Evolutionary conservation across 37 sponge, comb jelly and placozoan species (phyloP).

Genomic region (Haliclona indistincta): DNA sequence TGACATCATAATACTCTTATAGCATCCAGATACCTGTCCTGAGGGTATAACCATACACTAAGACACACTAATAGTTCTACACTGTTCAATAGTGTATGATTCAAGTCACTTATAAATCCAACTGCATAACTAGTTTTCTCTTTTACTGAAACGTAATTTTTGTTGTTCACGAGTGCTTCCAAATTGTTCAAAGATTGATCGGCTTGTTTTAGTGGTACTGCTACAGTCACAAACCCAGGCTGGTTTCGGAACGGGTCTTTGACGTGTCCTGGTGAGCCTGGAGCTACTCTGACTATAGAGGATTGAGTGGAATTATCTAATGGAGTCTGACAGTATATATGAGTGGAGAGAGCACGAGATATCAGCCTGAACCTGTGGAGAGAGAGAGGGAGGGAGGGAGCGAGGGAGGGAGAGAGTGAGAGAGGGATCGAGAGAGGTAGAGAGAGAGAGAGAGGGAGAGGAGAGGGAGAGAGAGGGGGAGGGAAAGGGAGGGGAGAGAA

Average conservation of each 20-base stretch:
- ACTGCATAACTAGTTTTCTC: constrained; percentile 30
- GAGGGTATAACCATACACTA: constrained; percentile 42
- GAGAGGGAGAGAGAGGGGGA: neutral
- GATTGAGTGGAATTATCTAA: constrained; percentile 36
- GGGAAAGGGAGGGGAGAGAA: neutral
- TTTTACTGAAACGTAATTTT: constrained; percentile 48
- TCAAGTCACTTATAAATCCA: constrained; percentile 37
- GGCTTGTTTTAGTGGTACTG: constrained; percentile 55
- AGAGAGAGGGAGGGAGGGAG: constrained; percentile 17
- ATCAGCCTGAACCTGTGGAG: constrained; percentile 69
- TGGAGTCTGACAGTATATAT: constrained; percentile 71
- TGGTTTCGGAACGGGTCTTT: constrained; percentile 32
- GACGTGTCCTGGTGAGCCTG: constrained; percentile 69
- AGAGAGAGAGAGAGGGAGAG: neutral
- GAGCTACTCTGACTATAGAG: constrained; percentile 49
- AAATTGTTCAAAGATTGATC: constrained; percentile 55
- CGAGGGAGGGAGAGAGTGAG: neutral
- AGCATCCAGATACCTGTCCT: constrained; percentile 57
- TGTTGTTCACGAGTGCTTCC: constrained; percentile 52
- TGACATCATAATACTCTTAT: too few species aligned
- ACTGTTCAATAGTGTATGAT: constrained; percentile 35
- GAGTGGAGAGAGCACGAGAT: constrained; percentile 59
- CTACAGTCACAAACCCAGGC: neutral
- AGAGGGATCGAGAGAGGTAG: neutral
- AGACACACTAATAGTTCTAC: constrained; percentile 41